A percentile compares a stretch with the other conserved stretches of the same genome.
These are phyloP conservation scores for Steromphala cineraria DNA, from an alignment of 2,888 invertebrate species.

Conservation along the genomic window DNA sequence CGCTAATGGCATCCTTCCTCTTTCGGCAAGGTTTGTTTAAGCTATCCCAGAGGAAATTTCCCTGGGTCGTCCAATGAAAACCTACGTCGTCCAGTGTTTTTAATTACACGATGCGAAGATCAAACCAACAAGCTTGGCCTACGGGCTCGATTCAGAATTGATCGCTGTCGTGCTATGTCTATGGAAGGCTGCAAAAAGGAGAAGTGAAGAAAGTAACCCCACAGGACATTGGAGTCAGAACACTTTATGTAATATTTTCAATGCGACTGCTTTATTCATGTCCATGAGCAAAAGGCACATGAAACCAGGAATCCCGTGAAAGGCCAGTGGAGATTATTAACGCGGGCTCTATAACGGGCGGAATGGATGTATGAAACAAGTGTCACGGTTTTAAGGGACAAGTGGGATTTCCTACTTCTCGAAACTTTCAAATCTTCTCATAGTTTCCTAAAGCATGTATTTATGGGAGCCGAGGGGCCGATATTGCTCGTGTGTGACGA, in stretches of 20 bases:
- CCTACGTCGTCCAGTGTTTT: conserved; percentile 5
- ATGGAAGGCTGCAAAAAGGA: background rate
- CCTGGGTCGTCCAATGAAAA: conserved; percentile 1
- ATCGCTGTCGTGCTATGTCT: background rate
- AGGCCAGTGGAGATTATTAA: background rate
- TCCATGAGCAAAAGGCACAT: background rate
- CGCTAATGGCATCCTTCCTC: background rate
- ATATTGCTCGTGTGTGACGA: background rate
- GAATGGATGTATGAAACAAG: background rate
- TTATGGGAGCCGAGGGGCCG: background rate
- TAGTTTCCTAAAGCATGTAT: background rate
- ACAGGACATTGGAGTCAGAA: background rate
- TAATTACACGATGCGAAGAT: conserved; percentile 5
- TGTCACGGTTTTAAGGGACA: background rate
- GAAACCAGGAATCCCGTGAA: background rate
- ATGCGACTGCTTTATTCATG: background rate
- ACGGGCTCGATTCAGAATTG: conserved; percentile 5
- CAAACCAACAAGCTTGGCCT: background rate
- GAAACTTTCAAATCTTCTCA: conserved; percentile 1
- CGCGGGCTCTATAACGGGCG: background rate
- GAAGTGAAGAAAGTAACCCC: background rate
- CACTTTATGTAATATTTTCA: background rate
- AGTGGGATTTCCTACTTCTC: background rate
- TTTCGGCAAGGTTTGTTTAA: conserved; percentile 1
- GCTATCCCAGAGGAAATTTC: conserved; percentile 10